Evolutionary conservation across 1,140 invertebrate genomes (phyloP), one percentile per base, ranked within the genome.

Genomic region (Dendrolimus punctatus): DNA sequence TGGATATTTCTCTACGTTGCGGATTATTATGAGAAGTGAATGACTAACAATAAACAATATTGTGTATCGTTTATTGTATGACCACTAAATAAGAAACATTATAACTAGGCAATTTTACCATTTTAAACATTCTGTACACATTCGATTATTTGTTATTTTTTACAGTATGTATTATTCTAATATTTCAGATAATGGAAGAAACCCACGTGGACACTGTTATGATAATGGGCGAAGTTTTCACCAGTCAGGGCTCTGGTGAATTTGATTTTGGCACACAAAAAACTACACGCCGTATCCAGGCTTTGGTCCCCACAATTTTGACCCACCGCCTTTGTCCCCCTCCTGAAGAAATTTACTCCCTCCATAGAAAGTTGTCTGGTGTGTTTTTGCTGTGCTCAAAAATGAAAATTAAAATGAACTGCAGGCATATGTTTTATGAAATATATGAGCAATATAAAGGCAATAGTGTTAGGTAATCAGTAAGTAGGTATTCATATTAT

Each of bases 311-410:
- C 2, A 95, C 98, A 0, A 99, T 99, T 90, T 86, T 99, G 36
- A 91, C 93, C 47, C 96, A 99, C 72, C 88, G 99, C 57, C 90
- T 99, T 0, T 97, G 96, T 48, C 96, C 99, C 8, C 99, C 99
- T 0, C 99, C 99, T 0, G 98, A 99, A 85, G 98, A 99, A 88
- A 97, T 98, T 59, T 99, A 99, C 85, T 99, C 98, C 0, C 88
- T 99, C 4, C 98, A 99, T 80, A 90, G 99, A 53, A 99, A 99
- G 90, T 90, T 99, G 55, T 98, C 99, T 0, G 99, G 99, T 0
- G 93, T 98, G 5, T 99, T 99, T 88, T 87, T 99, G 39, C 85
- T 99, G 0, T 99, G 97, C 76, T 90, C 96, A 0, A 98, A 99
- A 80, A 87, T 99, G 6, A 92, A 94, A 73, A 93, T 96, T 4